phyloP scores from a whole-genome alignment of 2,888 invertebrate genomes.

The Alitta virens region DNA sequence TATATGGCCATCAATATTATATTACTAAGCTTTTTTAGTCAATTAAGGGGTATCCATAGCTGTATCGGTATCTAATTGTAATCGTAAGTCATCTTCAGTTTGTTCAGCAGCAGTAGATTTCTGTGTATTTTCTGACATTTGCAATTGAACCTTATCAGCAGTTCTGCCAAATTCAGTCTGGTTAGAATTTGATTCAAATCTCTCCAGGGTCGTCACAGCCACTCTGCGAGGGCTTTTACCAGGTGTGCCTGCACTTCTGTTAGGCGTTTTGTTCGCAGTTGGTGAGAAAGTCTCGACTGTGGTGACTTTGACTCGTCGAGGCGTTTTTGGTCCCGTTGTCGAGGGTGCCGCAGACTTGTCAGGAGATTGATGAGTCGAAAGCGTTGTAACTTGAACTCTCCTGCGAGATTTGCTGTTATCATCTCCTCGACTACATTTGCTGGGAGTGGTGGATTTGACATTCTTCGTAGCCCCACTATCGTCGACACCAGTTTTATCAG shows the following conservation, averaged over 20 bases:
- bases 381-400: background rate
- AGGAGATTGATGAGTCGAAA: background rate
- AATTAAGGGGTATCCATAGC: background rate
- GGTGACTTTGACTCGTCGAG: constrained; percentile 1
- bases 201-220: background rate
- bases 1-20: no score
- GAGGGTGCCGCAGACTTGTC: background rate
- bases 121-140: background rate
- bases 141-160: background rate
- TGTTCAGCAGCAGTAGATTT: no score
- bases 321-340: background rate
- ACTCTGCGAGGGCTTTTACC: background rate
- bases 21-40: no score
- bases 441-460: background rate
- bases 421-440: background rate
- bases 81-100: background rate
- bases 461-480: background rate
- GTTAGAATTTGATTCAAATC: background rate
- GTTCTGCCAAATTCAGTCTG: background rate
- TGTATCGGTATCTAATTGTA: background rate
- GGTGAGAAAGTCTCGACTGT: background rate
- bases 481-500: background rate
- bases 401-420: background rate
- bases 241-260: no score
- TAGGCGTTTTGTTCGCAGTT: background rate